Base-by-base conservation (phyloP, 2,888 invertebrate species). In the Caenorhabditis sulstoni region DNA sequence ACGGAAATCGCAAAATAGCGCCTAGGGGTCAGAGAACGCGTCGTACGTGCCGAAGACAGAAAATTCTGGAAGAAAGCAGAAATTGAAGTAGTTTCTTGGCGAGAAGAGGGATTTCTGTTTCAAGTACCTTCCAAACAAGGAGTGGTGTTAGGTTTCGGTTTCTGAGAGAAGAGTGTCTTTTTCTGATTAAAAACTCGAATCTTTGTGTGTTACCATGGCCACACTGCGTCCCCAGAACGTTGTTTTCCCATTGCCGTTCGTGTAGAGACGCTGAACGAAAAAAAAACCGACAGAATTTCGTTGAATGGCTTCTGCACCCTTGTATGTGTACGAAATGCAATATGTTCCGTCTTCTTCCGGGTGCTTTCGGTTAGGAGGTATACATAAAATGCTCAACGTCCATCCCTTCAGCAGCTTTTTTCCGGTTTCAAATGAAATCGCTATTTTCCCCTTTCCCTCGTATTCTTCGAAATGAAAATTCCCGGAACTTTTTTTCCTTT, bases 51-150 rank as follows among this genome's bases (percentile, higher is more conserved):
- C 58, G 50, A 41, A n/a, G 5, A n/a, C 12, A 23, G 29, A 39
- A 3, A 67, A 58, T 67, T 58, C 66, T 41, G 52, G 41, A 52
- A 18, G 22, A 18, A 41, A 45, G 35, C 44, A 65, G 65, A 65
- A 41, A 59, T 41, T 58, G 44, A 44, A 68, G 68, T 68, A 44
- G 68, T 52, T 29, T 47, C 18, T 44, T 29, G 29, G 29, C 29
- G 29, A 29, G 29, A 29, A 29, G 29, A 29, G 29, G 29, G 29
- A 29, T 29, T 29, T 29, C 29, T 29, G 49, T 68, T 68, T 68
- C 59, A 53, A 68, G 68, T 52, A 44, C 41, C 67, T 49, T 58
- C 58, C 47, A 16, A 49, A 58, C 67, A 57, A 68, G 39, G 41
- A 23, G 12, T n/a, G 52, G 52, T 23, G 52, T 52, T 55, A 18